Percentiles rank a stretch among this genome's conserved stretches.
phyloP scores from a whole-genome alignment of 2,113 vertebrate species.

The Phrynosoma blainvillii region DNA sequence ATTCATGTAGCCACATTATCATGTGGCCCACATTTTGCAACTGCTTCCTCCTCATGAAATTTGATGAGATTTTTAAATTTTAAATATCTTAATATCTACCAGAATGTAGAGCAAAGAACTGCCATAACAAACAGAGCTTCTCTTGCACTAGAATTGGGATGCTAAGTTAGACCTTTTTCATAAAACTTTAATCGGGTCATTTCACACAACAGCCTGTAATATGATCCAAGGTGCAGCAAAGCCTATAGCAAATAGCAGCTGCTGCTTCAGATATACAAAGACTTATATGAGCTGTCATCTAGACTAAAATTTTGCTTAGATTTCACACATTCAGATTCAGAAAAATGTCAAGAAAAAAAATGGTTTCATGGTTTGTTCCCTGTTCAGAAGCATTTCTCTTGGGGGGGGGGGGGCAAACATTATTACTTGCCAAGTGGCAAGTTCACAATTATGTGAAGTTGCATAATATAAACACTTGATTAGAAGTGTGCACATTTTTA shows the following conservation, averaged over 20 bases:
- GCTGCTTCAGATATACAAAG: neutral
- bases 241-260: neutral
- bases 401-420: neutral
- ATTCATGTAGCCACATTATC: neutral
- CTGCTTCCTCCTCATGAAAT: neutral
- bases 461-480: neutral
- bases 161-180: no score
- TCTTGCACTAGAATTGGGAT: neutral
- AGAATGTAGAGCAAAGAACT: neutral
- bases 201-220: neutral
- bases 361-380: neutral
- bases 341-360: neutral
- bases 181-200: neutral
- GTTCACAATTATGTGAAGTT: neutral
- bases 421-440: neutral
- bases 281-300: neutral
- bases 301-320: neutral
- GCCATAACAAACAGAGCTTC: neutral
- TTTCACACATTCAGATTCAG: neutral
- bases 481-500: neutral
- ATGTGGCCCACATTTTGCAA: conserved; percentile 12
- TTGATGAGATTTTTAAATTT: neutral
- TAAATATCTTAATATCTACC: neutral
- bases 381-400: neutral
- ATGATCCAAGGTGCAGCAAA: neutral